These are phyloP conservation scores for Perdita meconis DNA, from an alignment of 2,888 invertebrate genomes.

Conservation along the genomic window DNA sequence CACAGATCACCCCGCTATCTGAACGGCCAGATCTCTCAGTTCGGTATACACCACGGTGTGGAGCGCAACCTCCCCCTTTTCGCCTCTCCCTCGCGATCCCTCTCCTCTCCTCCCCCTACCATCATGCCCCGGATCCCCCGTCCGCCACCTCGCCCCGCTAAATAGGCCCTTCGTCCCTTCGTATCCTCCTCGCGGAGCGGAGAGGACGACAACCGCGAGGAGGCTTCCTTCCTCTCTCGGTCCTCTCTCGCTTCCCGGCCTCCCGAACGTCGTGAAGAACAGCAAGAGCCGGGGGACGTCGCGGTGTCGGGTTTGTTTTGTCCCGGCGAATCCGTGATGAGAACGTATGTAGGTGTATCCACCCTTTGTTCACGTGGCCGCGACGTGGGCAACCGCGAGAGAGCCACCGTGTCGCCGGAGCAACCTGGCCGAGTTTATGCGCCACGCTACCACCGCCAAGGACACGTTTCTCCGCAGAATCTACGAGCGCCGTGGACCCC, in stretches of 20 bases:
- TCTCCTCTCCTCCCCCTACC: constrained; percentile 31
- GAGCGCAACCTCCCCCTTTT: constrained; percentile 59
- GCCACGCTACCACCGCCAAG: constrained; percentile 47
- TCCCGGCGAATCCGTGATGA: constrained; percentile 61
- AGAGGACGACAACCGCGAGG: not conserved
- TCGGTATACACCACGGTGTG: constrained; percentile 72
- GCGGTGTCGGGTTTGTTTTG: constrained; percentile 56
- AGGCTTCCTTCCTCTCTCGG: constrained; percentile 22
- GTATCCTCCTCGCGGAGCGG: not conserved
- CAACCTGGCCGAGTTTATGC: constrained; percentile 50
- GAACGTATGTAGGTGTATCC: constrained; percentile 63
- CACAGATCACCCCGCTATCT: constrained; percentile 84
- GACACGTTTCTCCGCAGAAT: constrained; percentile 44
- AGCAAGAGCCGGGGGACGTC: constrained; percentile 37
- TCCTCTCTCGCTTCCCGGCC: constrained; percentile 9
- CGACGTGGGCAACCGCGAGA: constrained; percentile 58
- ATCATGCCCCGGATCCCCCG: constrained; percentile 1
- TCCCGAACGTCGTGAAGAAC: constrained; percentile 38
- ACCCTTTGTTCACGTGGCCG: constrained; percentile 63
- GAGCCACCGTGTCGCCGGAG: constrained; percentile 55
- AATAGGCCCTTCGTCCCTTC: constrained; percentile 1
- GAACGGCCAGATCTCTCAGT: constrained; percentile 79
- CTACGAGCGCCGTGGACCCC: constrained; percentile 46
- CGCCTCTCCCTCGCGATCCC: constrained; percentile 39
- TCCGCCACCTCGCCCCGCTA: constrained; percentile 9